phyloP scores from a whole-genome alignment of 2,888 invertebrate species.

The Alloplasta piceator region DNA sequence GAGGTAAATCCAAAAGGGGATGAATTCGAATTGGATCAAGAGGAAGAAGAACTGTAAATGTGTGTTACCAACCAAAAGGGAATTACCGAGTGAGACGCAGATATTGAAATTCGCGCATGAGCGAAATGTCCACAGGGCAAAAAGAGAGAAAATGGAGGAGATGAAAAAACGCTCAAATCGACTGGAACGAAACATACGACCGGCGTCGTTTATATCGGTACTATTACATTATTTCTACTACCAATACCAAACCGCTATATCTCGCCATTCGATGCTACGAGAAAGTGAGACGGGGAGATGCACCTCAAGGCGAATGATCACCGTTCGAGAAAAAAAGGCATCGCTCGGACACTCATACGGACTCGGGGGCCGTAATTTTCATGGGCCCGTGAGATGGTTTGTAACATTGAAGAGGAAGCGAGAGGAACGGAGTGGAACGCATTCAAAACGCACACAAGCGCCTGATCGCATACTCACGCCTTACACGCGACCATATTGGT shows the following conservation, averaged over 20 bases:
- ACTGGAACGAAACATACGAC: constrained; percentile 45
- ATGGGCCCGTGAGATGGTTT: constrained; percentile 22
- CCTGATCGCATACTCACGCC: constrained; percentile 5
- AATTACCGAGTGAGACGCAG: constrained; percentile 2
- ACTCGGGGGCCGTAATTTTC: constrained; percentile 3
- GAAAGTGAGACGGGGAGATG: constrained; percentile 48
- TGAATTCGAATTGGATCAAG: background rate
- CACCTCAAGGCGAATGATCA: background rate
- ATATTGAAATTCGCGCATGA: background rate
- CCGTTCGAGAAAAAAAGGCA: background rate
- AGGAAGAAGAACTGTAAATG: background rate
- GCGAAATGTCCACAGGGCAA: background rate
- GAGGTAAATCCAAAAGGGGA: too few species aligned
- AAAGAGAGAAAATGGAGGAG: constrained; percentile 15
- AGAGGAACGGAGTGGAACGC: constrained; percentile 56
- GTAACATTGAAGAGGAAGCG: constrained; percentile 42
- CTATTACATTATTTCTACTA: constrained; percentile 12
- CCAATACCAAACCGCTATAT: background rate
- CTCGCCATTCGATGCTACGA: constrained; percentile 31
- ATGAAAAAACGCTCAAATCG: constrained; percentile 47
- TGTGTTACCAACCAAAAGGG: too few species aligned
- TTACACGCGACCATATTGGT: constrained; percentile 4
- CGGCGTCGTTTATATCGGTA: constrained; percentile 35
- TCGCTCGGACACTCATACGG: background rate
- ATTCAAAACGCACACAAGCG: constrained; percentile 23